Base-by-base conservation (phyloP, 2,888 invertebrate genomes). In the Dorcus parallelipipedus region DNA sequence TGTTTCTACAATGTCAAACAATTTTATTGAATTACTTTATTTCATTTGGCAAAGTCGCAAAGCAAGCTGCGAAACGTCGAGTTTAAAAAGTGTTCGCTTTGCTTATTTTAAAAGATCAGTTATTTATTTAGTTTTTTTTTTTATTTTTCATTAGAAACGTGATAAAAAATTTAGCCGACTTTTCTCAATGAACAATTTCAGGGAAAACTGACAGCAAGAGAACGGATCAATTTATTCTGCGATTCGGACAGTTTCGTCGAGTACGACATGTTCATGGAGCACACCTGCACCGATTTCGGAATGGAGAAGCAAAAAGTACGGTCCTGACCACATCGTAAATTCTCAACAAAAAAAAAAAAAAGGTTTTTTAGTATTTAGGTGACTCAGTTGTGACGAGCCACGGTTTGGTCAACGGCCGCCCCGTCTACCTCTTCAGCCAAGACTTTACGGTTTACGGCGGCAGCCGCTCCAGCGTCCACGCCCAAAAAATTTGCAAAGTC, bases 401-500 rank as follows among this genome's bases (percentile, higher is more conserved):
- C 68, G 86, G 86, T 7, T 73, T 81, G 49, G 83, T 88, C 60
- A 82, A 84, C 73, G 87, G 87, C 3, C 75, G 86, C 40, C 78
- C 82, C 2, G 82, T 82, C 8, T 87, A 83, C 69, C 75, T 88
- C 38, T 88, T 86, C 75, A 86, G 86, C 66, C 86, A 87, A 78
- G 87, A 87, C 73, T 87, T 87, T 71, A 87, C 87, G 38, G 86
- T 87, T 3, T 87, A 86, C 75, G 87, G 87, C 41, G 87, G 87
- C 7, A 86, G 86, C 70, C 75, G 88, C 49, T 86, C 86, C 8
- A 83, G 76, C 53, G 82, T 83, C 40, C 87, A 88, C 76, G 84
- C 87, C 6, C 83, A 83, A 73, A 88, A 87, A 74, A 82, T 88
- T 45, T 85, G 85, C 73, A 70, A 85, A 82, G 79, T 87, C 45